Evolutionary conservation across 2,113 vertebrate species (phyloP).

Genomic region (Gracilinanus agilis): DNA sequence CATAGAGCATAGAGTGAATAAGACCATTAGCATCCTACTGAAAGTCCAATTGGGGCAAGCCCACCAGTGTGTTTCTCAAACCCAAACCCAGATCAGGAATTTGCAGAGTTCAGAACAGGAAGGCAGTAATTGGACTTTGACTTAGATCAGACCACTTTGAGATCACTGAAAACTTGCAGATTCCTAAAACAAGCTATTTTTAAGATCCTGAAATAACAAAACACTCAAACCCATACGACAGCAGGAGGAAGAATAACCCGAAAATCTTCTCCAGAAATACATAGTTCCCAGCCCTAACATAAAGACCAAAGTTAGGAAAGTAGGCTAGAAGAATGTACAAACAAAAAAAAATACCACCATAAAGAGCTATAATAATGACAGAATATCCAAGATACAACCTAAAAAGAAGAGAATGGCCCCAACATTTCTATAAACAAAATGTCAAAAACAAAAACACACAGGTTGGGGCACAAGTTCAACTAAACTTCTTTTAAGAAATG

Average conservation of each 20-base stretch:
- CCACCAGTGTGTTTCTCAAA: background rate
- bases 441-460: background rate
- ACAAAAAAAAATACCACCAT: background rate
- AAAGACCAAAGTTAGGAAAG: background rate
- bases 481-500: background rate
- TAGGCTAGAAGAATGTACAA: background rate
- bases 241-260: background rate
- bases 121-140: background rate
- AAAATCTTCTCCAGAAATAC: background rate
- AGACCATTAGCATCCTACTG: background rate
- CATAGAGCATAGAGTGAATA: too few relatives aligned
- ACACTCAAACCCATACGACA: background rate
- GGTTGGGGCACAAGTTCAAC: background rate
- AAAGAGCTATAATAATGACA: background rate
- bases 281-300: background rate
- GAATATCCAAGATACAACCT: background rate
- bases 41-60: background rate
- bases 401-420: background rate
- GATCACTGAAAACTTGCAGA: background rate
- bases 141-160: background rate
- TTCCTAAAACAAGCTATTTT: background rate
- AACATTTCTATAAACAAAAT: background rate
- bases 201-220: background rate
- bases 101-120: background rate
- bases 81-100: background rate